Evolutionary conservation across 2,888 invertebrate species (phyloP).

Genomic region (Eucera pruinosa): DNA sequence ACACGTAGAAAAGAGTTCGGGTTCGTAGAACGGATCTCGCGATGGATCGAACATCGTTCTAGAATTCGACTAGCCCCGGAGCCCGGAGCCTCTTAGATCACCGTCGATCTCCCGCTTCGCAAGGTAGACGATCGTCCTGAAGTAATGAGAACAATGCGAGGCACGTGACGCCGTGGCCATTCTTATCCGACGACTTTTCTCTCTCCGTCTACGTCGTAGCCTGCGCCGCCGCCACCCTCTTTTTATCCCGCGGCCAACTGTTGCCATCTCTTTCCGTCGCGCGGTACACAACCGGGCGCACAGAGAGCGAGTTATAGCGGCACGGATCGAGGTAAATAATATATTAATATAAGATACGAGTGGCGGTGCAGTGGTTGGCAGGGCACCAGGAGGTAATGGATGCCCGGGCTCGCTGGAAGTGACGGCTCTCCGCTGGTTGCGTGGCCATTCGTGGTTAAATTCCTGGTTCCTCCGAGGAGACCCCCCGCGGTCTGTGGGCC

Average conservation of each 20-base stretch:
- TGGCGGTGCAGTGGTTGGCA: slow-evolving; percentile 81
- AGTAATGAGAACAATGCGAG: slow-evolving; percentile 83
- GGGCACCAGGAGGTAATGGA: slow-evolving; percentile 84
- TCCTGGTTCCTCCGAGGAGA: slow-evolving; percentile 86
- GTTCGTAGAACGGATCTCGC: slow-evolving; percentile 23
- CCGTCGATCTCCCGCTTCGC: slow-evolving; percentile 68
- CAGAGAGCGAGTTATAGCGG: slow-evolving; percentile 70
- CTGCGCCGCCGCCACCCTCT: slow-evolving; percentile 2
- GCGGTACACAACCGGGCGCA: slow-evolving; percentile 56
- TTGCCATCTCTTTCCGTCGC: slow-evolving; percentile 12
- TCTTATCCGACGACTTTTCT: slow-evolving; percentile 73
- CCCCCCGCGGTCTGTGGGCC: slow-evolving; percentile 85
- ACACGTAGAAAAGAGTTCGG: not conserved
- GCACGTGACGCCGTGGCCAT: slow-evolving; percentile 81
- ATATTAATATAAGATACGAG: slow-evolving; percentile 84
- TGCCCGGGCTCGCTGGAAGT: slow-evolving; percentile 83
- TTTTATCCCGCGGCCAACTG: slow-evolving; percentile 9
- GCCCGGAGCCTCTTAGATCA: slow-evolving; percentile 58
- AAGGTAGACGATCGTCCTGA: slow-evolving; percentile 50
- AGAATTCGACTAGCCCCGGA: slow-evolving; percentile 54
- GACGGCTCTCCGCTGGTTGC: slow-evolving; percentile 84
- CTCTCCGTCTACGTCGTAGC: slow-evolving; percentile 17
- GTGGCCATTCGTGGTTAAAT: slow-evolving; percentile 83
- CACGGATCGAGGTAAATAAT: slow-evolving; percentile 80
- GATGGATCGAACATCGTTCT: slow-evolving; percentile 56